A percentile compares a stretch with the other conserved stretches of the same genome.
Conservation (phyloP, 1,140 invertebrate species). For the Drosophila ambigua region DNA sequence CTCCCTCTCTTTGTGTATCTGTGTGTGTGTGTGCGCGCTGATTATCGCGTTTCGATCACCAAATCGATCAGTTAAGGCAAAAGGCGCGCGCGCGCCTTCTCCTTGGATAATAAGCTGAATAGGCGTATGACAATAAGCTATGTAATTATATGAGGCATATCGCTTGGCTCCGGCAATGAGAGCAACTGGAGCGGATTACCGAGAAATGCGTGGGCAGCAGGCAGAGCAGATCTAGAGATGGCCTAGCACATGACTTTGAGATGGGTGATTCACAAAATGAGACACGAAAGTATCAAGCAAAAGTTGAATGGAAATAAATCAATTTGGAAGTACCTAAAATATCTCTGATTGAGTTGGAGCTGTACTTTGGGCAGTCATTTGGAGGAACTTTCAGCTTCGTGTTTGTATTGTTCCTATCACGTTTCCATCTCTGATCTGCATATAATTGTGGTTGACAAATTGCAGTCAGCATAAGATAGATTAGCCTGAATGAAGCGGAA, state of each 20-base stretch:
- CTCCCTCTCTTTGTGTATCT: no score
- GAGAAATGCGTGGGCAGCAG: conserved; percentile 62
- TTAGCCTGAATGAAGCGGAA: conserved; percentile 41
- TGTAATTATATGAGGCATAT: conserved; percentile 79
- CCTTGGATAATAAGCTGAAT: conserved; percentile 76
- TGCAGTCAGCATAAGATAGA: conserved; percentile 77
- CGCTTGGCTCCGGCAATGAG: conserved; percentile 40
- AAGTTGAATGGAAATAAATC: neutral
- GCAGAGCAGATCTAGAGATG: conserved; percentile 15
- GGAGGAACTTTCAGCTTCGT: no score
- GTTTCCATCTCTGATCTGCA: conserved; percentile 35
- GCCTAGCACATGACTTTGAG: conserved; percentile 11
- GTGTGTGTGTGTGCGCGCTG: conserved; percentile 26
- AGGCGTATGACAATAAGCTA: conserved; percentile 81
- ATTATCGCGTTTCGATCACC: conserved; percentile 71
- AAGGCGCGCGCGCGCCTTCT: conserved; percentile 61
- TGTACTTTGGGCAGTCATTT: no score
- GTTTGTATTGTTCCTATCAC: conserved; percentile 1
- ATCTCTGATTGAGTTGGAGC: no score
- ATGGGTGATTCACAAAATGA: conserved; percentile 4
- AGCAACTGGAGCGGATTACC: conserved; percentile 70
- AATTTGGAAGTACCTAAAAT: no score
- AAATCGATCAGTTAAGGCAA: conserved; percentile 77
- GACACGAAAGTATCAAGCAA: neutral
- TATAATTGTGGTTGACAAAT: conserved; percentile 77